Evolutionary conservation across 1,140 invertebrate species (phyloP).

Genomic region (Cotesia glomerata): DNA sequence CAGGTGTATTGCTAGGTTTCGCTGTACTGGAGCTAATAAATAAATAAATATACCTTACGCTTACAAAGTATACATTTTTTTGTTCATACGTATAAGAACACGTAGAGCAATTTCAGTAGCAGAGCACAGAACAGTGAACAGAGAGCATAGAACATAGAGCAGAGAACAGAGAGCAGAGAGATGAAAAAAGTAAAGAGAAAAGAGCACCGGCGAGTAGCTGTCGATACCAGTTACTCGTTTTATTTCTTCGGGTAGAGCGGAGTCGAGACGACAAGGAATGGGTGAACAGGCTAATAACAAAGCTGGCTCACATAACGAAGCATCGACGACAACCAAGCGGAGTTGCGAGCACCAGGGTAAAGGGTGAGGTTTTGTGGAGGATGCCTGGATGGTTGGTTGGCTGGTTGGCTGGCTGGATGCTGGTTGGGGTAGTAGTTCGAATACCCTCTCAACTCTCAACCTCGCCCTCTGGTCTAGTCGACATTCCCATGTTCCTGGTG

Average conservation of each 20-base stretch:
- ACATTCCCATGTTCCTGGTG: slow-evolving; percentile 18
- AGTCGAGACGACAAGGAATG: slow-evolving; percentile 29
- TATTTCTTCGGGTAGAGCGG: slow-evolving; percentile 20
- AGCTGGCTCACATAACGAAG: slow-evolving; percentile 28
- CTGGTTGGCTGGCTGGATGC: neutral
- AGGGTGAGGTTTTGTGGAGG: no score
- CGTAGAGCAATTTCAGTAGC: no score
- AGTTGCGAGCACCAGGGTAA: neutral
- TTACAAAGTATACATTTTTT: no score
- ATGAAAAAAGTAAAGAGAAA: neutral
- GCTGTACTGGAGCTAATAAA: no score
- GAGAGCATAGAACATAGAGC: no score
- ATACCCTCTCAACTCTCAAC: slow-evolving; percentile 4
- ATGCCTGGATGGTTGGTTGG: no score
- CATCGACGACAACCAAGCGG: slow-evolving; percentile 1
- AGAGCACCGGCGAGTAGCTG: slow-evolving; percentile 4
- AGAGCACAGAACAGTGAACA: no score
- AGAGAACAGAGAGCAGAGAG: neutral
- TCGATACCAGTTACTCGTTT: slow-evolving; percentile 32
- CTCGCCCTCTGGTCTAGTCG: slow-evolving; percentile 11
- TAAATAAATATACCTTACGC: no score
- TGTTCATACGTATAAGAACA: no score
- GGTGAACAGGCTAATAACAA: slow-evolving; percentile 26
- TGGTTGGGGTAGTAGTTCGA: slow-evolving; percentile 5
- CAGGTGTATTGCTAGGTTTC: no score